phyloP scores from a whole-genome alignment of 2,888 invertebrate species.

The Nemotelus nigrinus region DNA sequence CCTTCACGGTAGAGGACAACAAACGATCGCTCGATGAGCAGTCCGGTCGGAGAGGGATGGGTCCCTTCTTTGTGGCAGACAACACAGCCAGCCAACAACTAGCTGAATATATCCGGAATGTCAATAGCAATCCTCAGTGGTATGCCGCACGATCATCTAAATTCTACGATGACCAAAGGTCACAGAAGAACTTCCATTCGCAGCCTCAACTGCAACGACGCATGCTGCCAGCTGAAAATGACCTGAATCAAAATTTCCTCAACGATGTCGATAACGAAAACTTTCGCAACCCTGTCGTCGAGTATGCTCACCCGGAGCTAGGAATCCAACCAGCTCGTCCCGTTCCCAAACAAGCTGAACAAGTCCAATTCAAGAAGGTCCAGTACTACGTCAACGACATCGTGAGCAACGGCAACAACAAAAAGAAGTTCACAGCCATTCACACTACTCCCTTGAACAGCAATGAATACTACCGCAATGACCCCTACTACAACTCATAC shows the following conservation, averaged over 20 bases:
- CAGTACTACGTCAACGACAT: constrained; percentile 55
- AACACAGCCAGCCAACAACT: constrained; percentile 71
- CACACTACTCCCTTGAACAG: constrained; percentile 52
- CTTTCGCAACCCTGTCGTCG: constrained; percentile 77
- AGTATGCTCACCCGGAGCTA: constrained; percentile 82
- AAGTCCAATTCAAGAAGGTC: constrained; percentile 54
- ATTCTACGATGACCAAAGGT: neutral
- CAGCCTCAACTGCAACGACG: constrained; percentile 72
- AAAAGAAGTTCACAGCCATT: constrained; percentile 55
- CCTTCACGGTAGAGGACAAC: constrained; percentile 72
- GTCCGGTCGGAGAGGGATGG: constrained; percentile 65
- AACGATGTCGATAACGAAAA: constrained; percentile 76
- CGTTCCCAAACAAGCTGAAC: constrained; percentile 58
- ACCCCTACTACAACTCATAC: constrained; percentile 65
- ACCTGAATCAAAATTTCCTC: constrained; percentile 68
- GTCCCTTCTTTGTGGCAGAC: constrained; percentile 73
- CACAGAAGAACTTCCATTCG: constrained; percentile 60
- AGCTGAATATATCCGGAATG: constrained; percentile 74
- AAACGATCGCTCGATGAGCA: constrained; percentile 49
- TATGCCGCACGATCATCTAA: constrained; percentile 58
- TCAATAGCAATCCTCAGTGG: constrained; percentile 67
- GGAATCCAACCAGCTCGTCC: constrained; percentile 80
- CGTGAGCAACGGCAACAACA: constrained; percentile 54
- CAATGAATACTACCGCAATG: constrained; percentile 65
- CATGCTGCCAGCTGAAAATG: constrained; percentile 76